Evolutionary conservation across 2,888 invertebrate genomes (phyloP).

Genomic region (Aphodius sticticus): DNA sequence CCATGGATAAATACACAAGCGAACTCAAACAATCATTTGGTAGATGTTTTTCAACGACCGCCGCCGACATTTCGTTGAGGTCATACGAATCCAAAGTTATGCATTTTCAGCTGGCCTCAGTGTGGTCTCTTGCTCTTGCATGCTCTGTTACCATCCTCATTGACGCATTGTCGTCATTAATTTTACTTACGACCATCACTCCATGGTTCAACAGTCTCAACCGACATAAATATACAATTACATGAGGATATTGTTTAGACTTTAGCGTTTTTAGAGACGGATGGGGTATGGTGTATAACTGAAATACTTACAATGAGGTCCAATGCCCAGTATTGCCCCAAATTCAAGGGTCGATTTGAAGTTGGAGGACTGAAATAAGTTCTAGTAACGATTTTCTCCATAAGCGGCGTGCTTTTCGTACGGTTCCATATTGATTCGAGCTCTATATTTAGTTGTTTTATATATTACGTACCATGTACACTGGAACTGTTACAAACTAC

Average conservation of each 20-base stretch:
- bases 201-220: not conserved
- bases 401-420: not conserved
- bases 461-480: not conserved
- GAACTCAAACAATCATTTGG: slow-evolving; percentile 4
- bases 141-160: not conserved
- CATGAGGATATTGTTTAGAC: not conserved
- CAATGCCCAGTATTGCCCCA: not conserved
- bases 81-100: not conserved
- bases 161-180: not conserved
- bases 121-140: too few species aligned
- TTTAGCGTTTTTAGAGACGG: not conserved
- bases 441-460: slow-evolving; percentile 4
- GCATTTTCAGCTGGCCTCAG: not conserved
- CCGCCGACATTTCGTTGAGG: not conserved
- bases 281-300: not conserved
- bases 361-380: not conserved
- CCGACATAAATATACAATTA: not conserved
- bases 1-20: slow-evolving; percentile 4
- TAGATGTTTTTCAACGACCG: not conserved
- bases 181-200: not conserved
- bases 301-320: not conserved
- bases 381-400: not conserved
- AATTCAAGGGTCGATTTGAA: not conserved
- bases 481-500: not conserved
- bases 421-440: slow-evolving; percentile 4